Conservation (phyloP, 2,888 invertebrate genomes). For the Ischnura elegans region DNA sequence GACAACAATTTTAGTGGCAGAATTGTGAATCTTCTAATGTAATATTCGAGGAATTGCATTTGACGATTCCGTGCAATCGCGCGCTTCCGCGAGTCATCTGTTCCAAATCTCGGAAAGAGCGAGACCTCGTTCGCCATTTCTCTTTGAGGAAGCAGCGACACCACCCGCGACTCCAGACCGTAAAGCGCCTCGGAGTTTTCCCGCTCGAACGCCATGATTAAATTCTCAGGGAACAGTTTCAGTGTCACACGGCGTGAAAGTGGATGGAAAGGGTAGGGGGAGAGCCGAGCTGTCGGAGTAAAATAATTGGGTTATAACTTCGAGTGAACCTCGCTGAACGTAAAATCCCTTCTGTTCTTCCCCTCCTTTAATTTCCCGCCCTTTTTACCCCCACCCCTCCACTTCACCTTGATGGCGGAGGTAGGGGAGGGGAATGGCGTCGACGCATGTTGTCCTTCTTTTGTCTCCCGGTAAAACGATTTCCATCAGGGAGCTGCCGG, state of each 20-base stretch:
- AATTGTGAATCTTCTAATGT: too few species aligned
- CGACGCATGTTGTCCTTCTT: conserved; percentile 13
- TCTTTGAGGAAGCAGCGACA: background rate
- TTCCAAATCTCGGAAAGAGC: too few species aligned
- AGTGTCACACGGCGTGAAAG: background rate
- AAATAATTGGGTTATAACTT: background rate
- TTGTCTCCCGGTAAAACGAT: conserved; percentile 5
- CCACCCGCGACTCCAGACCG: background rate
- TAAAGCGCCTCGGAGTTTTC: background rate
- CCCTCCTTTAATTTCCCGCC: background rate
- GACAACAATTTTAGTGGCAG: too few species aligned
- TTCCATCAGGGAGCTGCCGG: background rate
- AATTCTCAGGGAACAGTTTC: background rate
- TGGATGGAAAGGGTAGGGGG: background rate
- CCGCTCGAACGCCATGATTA: background rate
- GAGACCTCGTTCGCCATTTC: too few species aligned
- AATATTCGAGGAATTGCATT: too few species aligned
- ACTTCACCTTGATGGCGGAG: too few species aligned
- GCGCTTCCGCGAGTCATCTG: too few species aligned
- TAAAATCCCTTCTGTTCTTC: background rate
- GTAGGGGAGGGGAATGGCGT: background rate
- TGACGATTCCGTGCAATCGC: too few species aligned
- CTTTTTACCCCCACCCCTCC: background rate
- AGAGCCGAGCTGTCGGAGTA: conserved; percentile 8
- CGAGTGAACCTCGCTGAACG: background rate